Percentiles rank a stretch among this genome's conserved stretches.
These are phyloP conservation scores for Pantherophis vulpinus DNA, from an alignment of 2,797 vertebrate species.

Conservation along the genomic window DNA sequence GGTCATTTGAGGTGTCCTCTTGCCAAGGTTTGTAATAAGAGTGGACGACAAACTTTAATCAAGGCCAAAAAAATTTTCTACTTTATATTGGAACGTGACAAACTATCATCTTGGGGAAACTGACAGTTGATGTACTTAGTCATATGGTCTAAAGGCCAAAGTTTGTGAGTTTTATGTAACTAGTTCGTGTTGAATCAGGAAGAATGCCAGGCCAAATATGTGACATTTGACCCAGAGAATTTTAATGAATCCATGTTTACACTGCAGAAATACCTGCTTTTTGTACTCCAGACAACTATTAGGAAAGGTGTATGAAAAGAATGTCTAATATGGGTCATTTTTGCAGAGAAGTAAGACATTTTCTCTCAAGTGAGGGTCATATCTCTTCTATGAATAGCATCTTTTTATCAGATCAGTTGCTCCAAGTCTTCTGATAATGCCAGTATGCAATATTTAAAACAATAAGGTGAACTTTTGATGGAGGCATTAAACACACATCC, in stretches of 20 bases:
- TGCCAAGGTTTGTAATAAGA: not conserved
- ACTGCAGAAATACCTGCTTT: not conserved
- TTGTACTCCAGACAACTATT: not conserved
- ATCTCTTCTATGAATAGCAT: not conserved
- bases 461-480: not conserved
- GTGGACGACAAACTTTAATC: not conserved
- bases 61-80: not conserved
- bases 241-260: not conserved
- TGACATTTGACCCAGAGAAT: not conserved
- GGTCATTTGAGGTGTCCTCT: not conserved
- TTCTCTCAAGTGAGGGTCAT: not conserved
- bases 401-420: not conserved
- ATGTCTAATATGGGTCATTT: not conserved
- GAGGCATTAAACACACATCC: not conserved
- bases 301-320: not conserved
- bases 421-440: not conserved
- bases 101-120: not conserved
- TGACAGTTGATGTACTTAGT: not conserved
- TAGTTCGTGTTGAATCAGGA: not conserved
- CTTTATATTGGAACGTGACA: not conserved
- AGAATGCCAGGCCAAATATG: not conserved
- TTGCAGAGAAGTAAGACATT: not conserved
- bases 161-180: rapidly evolving
- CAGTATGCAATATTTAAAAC: not conserved
- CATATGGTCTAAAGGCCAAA: not conserved